These are phyloP conservation scores for Anguilla japonica DNA, from an alignment of 2,113 vertebrate genomes.

Conservation along the genomic window DNA sequence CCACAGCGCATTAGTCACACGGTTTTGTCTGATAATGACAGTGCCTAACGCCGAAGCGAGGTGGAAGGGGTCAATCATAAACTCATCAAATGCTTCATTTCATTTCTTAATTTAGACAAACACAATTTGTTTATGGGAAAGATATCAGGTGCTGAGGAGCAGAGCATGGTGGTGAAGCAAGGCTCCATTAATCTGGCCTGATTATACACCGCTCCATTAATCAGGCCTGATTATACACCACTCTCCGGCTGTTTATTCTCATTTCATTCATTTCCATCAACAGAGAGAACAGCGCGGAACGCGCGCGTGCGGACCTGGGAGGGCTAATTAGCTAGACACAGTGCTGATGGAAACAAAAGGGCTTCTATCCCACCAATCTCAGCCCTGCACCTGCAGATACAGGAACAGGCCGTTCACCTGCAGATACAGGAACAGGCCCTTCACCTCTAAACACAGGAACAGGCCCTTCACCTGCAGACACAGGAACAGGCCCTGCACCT, in stretches of 20 bases:
- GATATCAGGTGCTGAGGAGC: constrained; percentile 99
- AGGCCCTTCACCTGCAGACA: no score
- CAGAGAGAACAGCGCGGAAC: constrained; percentile 91
- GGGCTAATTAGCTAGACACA: constrained; percentile 90
- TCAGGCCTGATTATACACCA: constrained; percentile 66
- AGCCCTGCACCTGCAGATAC: constrained; percentile 26
- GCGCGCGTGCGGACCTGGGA: constrained; percentile 82
- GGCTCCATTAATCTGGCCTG: no score
- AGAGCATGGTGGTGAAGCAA: constrained; percentile 86
- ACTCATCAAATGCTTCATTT: constrained; percentile 99
- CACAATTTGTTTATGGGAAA: constrained; percentile 99
- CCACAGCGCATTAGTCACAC: constrained; percentile 93
- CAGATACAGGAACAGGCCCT: no score
- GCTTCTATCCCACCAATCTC: constrained; percentile 80
- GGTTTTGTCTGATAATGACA: constrained; percentile 78
- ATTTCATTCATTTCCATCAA: constrained; percentile 99
- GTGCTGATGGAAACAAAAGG: constrained; percentile 87
- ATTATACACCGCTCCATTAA: no score
- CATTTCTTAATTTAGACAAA: constrained; percentile 99
- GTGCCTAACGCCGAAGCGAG: constrained; percentile 87
- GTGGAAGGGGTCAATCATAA: constrained; percentile 98
- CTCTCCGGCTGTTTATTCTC: constrained; percentile 98
- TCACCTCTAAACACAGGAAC: no score
- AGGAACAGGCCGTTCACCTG: no score
- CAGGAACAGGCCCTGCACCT: no score